Base-by-base conservation (phyloP, 2,888 invertebrate species). In the Patella caerulea region DNA sequence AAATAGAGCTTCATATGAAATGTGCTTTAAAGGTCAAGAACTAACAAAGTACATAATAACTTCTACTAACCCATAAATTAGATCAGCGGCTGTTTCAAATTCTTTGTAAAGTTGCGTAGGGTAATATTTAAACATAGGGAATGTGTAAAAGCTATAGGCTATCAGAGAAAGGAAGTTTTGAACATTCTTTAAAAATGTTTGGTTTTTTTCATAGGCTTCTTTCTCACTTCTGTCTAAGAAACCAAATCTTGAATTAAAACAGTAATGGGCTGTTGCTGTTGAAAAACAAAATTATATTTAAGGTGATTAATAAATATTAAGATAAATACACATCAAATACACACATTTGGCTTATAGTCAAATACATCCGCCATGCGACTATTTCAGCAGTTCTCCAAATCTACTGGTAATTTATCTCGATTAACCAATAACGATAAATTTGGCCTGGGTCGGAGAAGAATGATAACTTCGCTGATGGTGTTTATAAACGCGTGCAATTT, bases 101-200 rank as follows among this genome's bases (percentile, higher is more conserved):
- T 71, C 73, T 52, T 24, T 73, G 76, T 79, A 79, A 24, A 79
- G 59, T 24, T 74, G 73, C n/a, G 72, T 79, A 14, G 71, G 70
- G 54, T 71, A 76, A 34, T 56, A 70, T 65, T 76, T 76, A 69
- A 73, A 79, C 29, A 71, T 7, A 14, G 79, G 79, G 56, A 76
- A 76, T 2, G 76, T 76, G 29, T 76, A 79, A 69, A 69, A 74
- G n/a, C 79, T 76, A 15, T 73, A n/a, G 12, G 73, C 79, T 2
- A 79, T 65, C 55, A 73, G 56, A 11, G 56, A 3, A 73, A 79
- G 76, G 56, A 71, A 79, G 59, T 59, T 54, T n/a, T 59, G 54
- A 9, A 76, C 45, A 9, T 24, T 71, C 3, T 19, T 14, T 17
- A 79, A 24, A 52, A 79, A 65, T 5, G 34, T 45, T 5, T 76